A percentile compares a stretch with the other conserved stretches of the same genome.
Evolutionary conservation across 2,888 invertebrate species (phyloP).

Genomic region (Falcaria lacertinaria): DNA sequence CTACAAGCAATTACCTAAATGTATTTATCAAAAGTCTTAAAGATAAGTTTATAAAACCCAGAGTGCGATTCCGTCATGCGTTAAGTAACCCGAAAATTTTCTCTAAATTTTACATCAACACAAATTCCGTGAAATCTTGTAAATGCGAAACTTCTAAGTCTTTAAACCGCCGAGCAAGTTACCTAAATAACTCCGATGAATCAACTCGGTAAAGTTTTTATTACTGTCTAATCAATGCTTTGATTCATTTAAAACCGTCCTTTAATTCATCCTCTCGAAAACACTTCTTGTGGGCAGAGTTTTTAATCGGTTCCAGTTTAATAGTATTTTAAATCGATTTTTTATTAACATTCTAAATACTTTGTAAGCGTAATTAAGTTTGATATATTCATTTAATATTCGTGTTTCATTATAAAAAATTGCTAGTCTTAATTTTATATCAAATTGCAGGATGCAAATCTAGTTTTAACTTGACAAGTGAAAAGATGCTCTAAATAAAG

Average conservation of each 20-base stretch:
- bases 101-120: not conserved
- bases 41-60: too few relatives aligned
- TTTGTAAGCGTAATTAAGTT: too few relatives aligned
- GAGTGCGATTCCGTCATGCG: too few relatives aligned
- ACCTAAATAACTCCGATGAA: constrained; percentile 15
- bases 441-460: not conserved
- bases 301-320: too few relatives aligned
- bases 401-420: too few relatives aligned
- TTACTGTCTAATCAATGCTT: constrained; percentile 16
- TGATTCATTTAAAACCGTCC: constrained; percentile 18
- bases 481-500: constrained; percentile 7
- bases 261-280: constrained; percentile 4
- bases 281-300: too few relatives aligned
- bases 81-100: not conserved
- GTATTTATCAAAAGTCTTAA: too few relatives aligned
- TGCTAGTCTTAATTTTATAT: too few relatives aligned
- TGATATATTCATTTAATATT: too few relatives aligned
- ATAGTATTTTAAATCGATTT: too few relatives aligned
- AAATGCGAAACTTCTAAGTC: not conserved
- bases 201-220: constrained; percentile 18
- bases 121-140: not conserved
- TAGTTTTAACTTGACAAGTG: not conserved
- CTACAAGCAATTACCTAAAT: too few relatives aligned
- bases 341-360: too few relatives aligned
- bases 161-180: constrained; percentile 2